Evolutionary conservation across 2,888 invertebrate genomes (phyloP).

Genomic region (Cactoblastis cactorum): DNA sequence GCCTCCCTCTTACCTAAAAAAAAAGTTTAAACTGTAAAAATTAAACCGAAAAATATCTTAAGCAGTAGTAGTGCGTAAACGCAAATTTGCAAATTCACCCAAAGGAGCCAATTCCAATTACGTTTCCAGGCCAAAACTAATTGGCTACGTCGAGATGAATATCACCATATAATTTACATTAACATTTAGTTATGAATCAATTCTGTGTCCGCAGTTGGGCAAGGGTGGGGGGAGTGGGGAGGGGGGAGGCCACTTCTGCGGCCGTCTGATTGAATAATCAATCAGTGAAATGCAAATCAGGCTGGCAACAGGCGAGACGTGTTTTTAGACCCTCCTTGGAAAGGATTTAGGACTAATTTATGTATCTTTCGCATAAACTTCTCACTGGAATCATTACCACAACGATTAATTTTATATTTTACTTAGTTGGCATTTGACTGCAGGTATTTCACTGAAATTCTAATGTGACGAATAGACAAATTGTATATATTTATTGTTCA

Average conservation of each 20-base stretch:
- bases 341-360: constrained; percentile 1
- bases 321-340: constrained; percentile 27
- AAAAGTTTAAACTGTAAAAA: no score
- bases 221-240: constrained; percentile 18
- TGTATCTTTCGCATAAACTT: constrained; percentile 3
- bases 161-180: constrained; percentile 52
- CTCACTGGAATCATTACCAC: not conserved
- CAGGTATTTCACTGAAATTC: no score
- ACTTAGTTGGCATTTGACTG: no score
- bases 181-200: constrained; percentile 64
- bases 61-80: not conserved
- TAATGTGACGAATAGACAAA: no score
- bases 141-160: constrained; percentile 21
- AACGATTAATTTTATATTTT: no score
- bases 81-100: not conserved
- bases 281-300: constrained; percentile 70
- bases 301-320: constrained; percentile 57
- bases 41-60: no score
- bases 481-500: no score
- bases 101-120: constrained; percentile 8
- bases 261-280: constrained; percentile 72
- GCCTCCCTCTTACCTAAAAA: no score
- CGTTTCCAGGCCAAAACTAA: not conserved
- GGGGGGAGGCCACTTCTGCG: constrained; percentile 35
- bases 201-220: constrained; percentile 39